Evolutionary conservation across 1,140 invertebrate species (phyloP), one percentile per base, ranked within the genome.

Genomic region (Bombus impatiens): DNA sequence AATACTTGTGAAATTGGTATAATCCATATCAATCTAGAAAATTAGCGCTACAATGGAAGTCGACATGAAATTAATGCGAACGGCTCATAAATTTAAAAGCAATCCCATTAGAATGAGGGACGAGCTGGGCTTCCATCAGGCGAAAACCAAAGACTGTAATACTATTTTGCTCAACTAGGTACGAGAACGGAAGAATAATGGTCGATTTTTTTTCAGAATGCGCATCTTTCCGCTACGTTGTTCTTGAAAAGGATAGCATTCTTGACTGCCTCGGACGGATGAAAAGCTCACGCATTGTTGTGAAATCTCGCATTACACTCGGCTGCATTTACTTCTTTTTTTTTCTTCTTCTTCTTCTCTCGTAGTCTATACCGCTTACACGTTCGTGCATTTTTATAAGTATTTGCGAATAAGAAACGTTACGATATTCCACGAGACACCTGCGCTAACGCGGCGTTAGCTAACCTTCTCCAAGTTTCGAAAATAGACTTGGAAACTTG

Each of bases 271-370:
- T 44, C 65, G 35, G 32, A 25, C 32, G 37, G 32, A 84, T 80
- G 67, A 71, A 72, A 84, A 79, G 67, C 47, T n/a, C 67, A 71
- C 67, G 83, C 77, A 79, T 84, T 84, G 83, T 84, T 72, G 83
- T n/a, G 77, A n/a, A 84, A 84, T 84, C 83, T 84, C 40, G 65
- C 77, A 18, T 84, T 62, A 84, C 77, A 80, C 47, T 79, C 22
- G 76, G 82, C 53, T 79, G 82, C 76, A 47, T 78, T 35, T 78
- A 53, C 47, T 42, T 72, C 32, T 35, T 18, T 10, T 9, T 32
- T 32, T 2, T 59, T 77, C 12, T 18, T 25, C 32, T 13, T 40
- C 6, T 57, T 9, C 35, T 37, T 12, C 18, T 32, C 35, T 25
- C 22, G 18, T 37, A 35, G 35, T 35, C 35, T 35, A 35, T 35